Conservation (phyloP, 2,113 vertebrate genomes). For the Zosterops borbonicus region DNA sequence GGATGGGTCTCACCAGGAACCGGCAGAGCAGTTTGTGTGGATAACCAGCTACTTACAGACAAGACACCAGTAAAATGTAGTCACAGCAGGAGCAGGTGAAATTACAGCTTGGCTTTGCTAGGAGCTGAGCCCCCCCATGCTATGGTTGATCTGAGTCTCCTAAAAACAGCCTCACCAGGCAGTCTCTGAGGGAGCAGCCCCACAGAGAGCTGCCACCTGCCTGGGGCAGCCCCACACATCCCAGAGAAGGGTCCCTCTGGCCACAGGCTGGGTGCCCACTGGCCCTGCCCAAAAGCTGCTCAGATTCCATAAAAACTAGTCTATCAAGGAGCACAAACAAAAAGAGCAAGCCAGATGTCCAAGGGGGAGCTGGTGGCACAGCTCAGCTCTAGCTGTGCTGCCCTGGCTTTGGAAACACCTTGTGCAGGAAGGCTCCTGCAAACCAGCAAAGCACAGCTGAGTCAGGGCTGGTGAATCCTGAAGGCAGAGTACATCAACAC, state of each 20-base stretch:
- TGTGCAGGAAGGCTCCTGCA: background rate
- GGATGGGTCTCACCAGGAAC: background rate
- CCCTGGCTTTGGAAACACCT: background rate
- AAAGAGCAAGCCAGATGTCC: background rate
- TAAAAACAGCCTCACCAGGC: background rate
- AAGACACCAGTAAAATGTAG: background rate
- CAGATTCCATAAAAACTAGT: background rate
- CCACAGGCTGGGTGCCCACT: background rate
- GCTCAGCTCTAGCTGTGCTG: background rate
- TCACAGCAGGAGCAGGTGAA: background rate
- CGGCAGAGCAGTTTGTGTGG: background rate
- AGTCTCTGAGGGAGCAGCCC: background rate
- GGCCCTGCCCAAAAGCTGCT: background rate
- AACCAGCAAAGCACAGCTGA: background rate
- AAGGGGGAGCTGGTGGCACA: accelerated
- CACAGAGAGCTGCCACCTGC: background rate
- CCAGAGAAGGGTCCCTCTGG: background rate
- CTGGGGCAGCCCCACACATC: background rate
- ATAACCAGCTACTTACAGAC: background rate
- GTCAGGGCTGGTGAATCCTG: background rate
- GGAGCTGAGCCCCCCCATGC: background rate
- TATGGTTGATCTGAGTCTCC: background rate
- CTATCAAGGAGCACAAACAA: background rate
- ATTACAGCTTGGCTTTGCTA: background rate
- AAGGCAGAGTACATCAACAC: background rate